Conservation (phyloP, 2,113 vertebrate genomes). For the Pygoscelis adeliae region DNA sequence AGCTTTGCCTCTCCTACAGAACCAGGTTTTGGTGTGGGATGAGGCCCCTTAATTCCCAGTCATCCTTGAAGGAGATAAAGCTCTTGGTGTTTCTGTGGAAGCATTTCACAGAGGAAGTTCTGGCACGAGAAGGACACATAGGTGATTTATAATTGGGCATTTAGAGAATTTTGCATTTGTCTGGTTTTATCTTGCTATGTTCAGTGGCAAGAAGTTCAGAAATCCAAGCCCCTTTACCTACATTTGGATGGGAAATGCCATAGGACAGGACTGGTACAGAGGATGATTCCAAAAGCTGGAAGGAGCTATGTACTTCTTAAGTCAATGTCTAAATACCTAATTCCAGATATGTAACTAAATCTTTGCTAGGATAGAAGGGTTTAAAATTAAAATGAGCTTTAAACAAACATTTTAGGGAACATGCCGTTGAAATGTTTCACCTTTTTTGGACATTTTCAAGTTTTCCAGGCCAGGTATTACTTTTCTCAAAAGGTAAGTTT, state of each 20-base stretch:
- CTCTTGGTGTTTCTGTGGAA: neutral
- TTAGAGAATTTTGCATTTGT: neutral
- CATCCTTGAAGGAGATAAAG: neutral
- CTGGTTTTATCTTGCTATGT: neutral
- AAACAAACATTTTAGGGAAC: neutral
- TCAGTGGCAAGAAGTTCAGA: neutral
- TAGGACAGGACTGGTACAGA: neutral
- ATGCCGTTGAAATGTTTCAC: neutral
- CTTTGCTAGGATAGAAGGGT: neutral
- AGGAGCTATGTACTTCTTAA: neutral
- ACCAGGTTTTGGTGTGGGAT: neutral
- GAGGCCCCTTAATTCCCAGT: neutral
- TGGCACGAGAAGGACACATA: neutral
- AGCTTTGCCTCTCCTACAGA: neutral
- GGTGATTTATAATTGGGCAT: neutral
- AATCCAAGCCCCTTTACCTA: neutral
- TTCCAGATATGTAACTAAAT: neutral
- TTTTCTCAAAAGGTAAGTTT: neutral
- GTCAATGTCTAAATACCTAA: neutral
- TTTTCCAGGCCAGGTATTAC: neutral
- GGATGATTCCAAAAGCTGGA: neutral
- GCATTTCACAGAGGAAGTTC: neutral
- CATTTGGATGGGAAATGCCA: neutral
- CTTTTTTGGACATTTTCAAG: neutral
- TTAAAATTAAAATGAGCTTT: neutral